phyloP scores from a whole-genome alignment of 2,888 invertebrate genomes.

The Ochropleura leucogaster region DNA sequence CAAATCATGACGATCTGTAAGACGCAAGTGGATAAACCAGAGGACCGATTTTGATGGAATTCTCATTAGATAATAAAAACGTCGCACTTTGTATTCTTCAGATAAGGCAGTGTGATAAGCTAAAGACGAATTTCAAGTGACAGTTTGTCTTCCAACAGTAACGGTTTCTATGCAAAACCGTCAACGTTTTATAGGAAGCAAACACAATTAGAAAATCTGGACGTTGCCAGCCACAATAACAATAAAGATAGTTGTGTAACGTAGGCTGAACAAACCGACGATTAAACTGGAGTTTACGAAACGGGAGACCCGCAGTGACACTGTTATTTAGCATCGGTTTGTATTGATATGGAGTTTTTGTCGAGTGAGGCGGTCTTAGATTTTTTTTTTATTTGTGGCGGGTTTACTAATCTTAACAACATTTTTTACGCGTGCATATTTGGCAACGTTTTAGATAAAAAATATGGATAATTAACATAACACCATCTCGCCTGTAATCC shows the following conservation, averaged over 20 bases:
- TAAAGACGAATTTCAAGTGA: conserved; percentile 36
- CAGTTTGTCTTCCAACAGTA: conserved; percentile 29
- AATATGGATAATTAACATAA: too few relatives aligned
- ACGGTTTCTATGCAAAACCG: conserved; percentile 44
- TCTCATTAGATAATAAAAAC: conserved; percentile 49
- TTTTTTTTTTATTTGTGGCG: not conserved
- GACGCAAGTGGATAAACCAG: conserved; percentile 23
- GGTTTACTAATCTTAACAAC: not conserved
- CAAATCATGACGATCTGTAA: not conserved
- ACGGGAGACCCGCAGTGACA: conserved; percentile 20
- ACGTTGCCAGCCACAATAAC: conserved; percentile 54
- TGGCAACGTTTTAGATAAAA: too few relatives aligned
- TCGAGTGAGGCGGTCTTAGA: not conserved
- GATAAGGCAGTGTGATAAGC: conserved; percentile 60
- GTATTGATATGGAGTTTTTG: conserved; percentile 9
- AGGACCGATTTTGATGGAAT: conserved; percentile 42
- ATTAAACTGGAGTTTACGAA: conserved; percentile 43
- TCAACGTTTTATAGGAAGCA: conserved; percentile 39
- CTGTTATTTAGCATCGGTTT: conserved; percentile 25
- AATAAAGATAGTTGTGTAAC: conserved; percentile 51
- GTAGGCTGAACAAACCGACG: conserved; percentile 46
- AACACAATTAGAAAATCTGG: conserved; percentile 55
- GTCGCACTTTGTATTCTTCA: conserved; percentile 40
- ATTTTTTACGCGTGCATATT: too few relatives aligned
- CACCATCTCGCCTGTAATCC: too few relatives aligned